phyloP scores from a whole-genome alignment of 2,113 vertebrate genomes.

The Myotis brandtii region DNA sequence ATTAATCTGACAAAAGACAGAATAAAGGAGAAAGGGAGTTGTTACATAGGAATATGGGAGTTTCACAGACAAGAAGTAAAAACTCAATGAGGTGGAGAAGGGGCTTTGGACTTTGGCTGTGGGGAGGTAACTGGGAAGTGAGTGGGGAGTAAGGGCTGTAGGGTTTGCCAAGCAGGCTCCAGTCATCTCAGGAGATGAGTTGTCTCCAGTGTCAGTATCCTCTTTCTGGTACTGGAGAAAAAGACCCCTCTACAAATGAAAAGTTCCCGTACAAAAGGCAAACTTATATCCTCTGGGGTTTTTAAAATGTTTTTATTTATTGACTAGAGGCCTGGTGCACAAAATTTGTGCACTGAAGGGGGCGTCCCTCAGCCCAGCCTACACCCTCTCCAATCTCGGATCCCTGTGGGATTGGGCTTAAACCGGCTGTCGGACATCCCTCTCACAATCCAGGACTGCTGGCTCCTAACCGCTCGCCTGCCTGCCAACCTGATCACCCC shows the following conservation, averaged over 20 bases:
- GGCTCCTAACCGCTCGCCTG: too few relatives aligned
- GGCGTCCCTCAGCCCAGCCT: too few relatives aligned
- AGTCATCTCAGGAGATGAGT: neutral
- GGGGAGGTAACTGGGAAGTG: neutral
- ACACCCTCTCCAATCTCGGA: too few relatives aligned
- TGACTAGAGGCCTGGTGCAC: too few relatives aligned
- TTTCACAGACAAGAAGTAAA: neutral
- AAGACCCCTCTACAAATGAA: constrained; percentile 3
- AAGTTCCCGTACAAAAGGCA: neutral
- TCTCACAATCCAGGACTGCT: too few relatives aligned
- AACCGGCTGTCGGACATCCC: too few relatives aligned
- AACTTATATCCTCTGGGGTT: neutral
- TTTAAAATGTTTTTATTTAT: neutral
- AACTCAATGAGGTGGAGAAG: neutral
- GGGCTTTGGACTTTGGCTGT: neutral
- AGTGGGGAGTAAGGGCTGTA: neutral
- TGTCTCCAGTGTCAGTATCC: neutral
- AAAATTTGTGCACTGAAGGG: too few relatives aligned
- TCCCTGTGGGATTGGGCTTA: too few relatives aligned
- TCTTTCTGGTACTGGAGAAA: neutral
- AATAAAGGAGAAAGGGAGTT: neutral
- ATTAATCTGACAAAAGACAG: neutral
- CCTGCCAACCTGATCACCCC: too few relatives aligned
- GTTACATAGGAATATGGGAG: neutral
- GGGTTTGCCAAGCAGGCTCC: neutral